Conservation (phyloP, 2,113 vertebrate genomes). For the Plestiodon gilberti region DNA sequence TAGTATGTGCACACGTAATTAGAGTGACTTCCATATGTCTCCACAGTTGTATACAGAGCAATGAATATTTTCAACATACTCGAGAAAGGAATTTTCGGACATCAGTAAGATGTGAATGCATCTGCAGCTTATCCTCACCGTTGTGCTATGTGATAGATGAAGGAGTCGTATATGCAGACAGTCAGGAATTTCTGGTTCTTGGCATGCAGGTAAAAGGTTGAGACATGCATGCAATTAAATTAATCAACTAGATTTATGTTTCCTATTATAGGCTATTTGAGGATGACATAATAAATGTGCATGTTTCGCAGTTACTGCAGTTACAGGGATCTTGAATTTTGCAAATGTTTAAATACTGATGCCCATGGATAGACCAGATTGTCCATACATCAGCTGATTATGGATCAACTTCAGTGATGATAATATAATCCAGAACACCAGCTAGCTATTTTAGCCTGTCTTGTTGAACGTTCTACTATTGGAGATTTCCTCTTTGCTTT, state of each 20-base stretch:
- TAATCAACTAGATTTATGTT: not conserved
- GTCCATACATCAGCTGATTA: not conserved
- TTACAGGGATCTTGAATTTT: not conserved
- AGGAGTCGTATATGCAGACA: constrained; percentile 31
- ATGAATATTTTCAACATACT: constrained; percentile 28
- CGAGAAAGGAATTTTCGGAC: constrained; percentile 17
- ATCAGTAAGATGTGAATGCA: constrained; percentile 6
- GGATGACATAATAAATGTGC: not conserved
- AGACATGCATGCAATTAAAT: not conserved
- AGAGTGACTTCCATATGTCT: not conserved
- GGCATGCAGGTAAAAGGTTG: constrained; percentile 16
- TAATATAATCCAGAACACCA: not conserved
- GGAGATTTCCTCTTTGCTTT: not conserved
- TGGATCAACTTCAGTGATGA: not conserved
- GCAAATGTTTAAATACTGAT: too few species aligned
- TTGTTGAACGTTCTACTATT: not conserved
- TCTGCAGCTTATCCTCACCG: constrained; percentile 37
- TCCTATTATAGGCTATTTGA: constrained; percentile 1
- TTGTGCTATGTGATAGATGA: constrained; percentile 27
- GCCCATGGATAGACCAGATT: not conserved
- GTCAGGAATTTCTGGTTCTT: constrained; percentile 31
- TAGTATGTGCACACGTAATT: not conserved
- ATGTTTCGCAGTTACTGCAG: not conserved
- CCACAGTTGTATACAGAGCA: constrained; percentile 31
- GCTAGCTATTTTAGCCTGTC: not conserved